Base-by-base conservation (phyloP, 2,113 vertebrate genomes). In the Bubo bubo region DNA sequence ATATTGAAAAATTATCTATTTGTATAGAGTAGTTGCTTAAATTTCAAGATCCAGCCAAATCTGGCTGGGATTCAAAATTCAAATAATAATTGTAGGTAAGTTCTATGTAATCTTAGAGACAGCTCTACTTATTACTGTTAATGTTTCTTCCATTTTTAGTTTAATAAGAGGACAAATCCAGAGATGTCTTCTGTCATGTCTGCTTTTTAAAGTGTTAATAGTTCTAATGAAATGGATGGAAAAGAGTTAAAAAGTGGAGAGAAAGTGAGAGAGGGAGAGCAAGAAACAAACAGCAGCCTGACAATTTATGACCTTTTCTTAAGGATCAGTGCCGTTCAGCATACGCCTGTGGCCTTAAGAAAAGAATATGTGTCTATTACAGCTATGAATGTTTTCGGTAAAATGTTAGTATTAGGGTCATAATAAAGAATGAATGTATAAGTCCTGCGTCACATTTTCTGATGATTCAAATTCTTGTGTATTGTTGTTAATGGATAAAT, bases 51-150 rank as follows among this genome's bases (percentile, higher is more conserved):
- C 28, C 52, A 95, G 45, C 17, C 50, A 86, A 55, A 88, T 34
- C 64, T 95, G 79, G n/a, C 83, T 56, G 45, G 37, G 9, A 14
- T 89, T 94, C 88, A 95, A 84, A 90, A 93, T 86, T 93, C 26
- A 71, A 86, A 88, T 41, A 60, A 10, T 93, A 86, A 66, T 70
- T 92, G 8, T 73, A 86, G 60, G 41, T 84, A 88, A 27, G 53
- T 84, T 77, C 56, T 56, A 14, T 71, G 79, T 84, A 86, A 91
- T 84, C 75, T 92, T 68, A 86, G 59, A 80, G 95, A 75, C 68
- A 89, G 89, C 59, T 91, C 59, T 91, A 66, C 67, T 80, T 80
- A 67, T 77, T 80, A 62, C 15, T 83, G 23, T 70, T 91, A 90
- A 39, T 59, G 30, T 87, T 91, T 87, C 41, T 93, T 87, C 64